These are phyloP conservation scores for Alethe diademata DNA, from an alignment of 2,113 vertebrate species.

Conservation along the genomic window DNA sequence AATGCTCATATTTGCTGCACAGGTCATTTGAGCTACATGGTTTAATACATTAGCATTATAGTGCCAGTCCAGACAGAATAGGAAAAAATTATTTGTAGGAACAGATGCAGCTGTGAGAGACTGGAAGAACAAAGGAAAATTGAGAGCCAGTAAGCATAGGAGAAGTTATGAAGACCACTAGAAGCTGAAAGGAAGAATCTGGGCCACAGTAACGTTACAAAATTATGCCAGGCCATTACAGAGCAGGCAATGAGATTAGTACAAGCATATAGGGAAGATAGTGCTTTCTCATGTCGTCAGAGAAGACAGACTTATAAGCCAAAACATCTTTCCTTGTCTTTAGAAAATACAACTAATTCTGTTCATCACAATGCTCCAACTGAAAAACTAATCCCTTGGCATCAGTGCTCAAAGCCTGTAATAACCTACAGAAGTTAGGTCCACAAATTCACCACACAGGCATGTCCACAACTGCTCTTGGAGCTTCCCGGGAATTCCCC, in stretches of 20 bases:
- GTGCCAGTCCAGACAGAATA: not conserved
- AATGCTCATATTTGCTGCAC: not conserved
- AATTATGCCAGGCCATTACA: not conserved
- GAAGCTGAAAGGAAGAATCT: not conserved
- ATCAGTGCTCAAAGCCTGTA: not conserved
- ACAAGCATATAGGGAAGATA: not conserved
- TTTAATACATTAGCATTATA: not conserved
- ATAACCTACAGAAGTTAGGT: not conserved
- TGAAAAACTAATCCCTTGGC: not conserved
- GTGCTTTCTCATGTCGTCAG: rapidly evolving
- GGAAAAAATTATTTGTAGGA: not conserved
- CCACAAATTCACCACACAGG: not conserved
- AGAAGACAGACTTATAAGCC: not conserved
- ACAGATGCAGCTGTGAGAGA: not conserved
- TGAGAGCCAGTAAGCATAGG: not conserved
- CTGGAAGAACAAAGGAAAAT: not conserved
- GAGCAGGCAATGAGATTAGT: not conserved
- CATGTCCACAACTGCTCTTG: not conserved
- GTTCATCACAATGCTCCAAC: not conserved
- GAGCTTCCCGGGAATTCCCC: constrained; percentile 14
- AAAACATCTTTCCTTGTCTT: not conserved
- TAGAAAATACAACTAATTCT: not conserved
- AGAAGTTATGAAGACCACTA: not conserved
- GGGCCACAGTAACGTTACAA: not conserved
- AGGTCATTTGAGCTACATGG: not conserved